Evolutionary conservation across 2,888 invertebrate species (phyloP), one percentile per base, ranked within the genome.

Genomic region (Drosophila kanekoi): DNA sequence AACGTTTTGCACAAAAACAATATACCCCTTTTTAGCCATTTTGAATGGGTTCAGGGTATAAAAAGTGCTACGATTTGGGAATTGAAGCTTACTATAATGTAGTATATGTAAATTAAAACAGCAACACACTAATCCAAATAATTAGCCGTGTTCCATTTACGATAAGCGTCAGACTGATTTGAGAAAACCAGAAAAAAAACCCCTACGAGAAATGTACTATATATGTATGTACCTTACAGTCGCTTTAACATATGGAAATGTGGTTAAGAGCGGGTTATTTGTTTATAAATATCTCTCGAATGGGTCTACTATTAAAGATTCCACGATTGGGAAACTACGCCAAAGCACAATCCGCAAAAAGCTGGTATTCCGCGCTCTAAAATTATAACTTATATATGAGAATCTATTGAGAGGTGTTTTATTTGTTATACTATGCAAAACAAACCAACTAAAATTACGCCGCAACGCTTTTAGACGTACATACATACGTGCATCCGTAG

Each of bases 361-460:
- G 10, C 10, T 41, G 10, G 16, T 8, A 23, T 3, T 2, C 11
- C 18, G 18, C 11, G 5, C 11, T 16, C 16, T 41, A 41, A 41
- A 44, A n/a, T n/a, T 23, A 28, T 44, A 4, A n/a, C 23, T 4
- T 23, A 9, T 3, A 38, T 8, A 11, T 10, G 11, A 4, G 4
- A 9, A 41, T 18, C 0, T 5, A 18, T 10, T n/a, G n/a, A 41
- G 3, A 18, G 16, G 40, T 16, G 16, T 16, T 35, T 45, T 32
- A 49, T 62, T 61, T 48, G 43, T 37, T 11, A 37, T 20, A 37
- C 58, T 44, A 37, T 43, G 10, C 38, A 35, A 72, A 60, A 59
- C 57, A 57, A 66, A 66, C 59, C n/a, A 11, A 41, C 20, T n/a
- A 35, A 64, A 74, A 78, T 64, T 79, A 66, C 81, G 80, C 44